phyloP scores from a whole-genome alignment of 2,888 invertebrate genomes.

The Sabatieria punctata region DNA sequence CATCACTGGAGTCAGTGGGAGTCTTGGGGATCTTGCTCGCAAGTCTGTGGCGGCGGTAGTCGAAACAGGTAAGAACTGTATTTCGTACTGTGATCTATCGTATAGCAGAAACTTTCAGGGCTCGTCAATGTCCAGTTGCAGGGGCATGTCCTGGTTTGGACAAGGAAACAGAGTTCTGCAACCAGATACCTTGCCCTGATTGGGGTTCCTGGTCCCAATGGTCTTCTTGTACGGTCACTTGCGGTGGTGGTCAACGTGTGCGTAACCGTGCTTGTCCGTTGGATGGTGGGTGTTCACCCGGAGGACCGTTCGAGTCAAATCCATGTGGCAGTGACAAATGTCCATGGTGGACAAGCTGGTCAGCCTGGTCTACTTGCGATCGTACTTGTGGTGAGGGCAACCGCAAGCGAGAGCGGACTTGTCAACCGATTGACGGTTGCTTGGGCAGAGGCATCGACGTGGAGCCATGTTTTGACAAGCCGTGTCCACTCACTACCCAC shows the following conservation, averaged over 20 bases:
- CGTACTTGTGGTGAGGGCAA: constrained; percentile 6
- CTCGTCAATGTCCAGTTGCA: not conserved
- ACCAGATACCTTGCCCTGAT: constrained; percentile 11
- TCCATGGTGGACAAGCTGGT: constrained; percentile 5
- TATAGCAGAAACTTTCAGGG: not conserved
- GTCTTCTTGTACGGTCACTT: constrained; percentile 7
- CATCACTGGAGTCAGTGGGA: constrained; percentile 8
- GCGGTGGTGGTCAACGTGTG: constrained; percentile 6
- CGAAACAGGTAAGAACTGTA: too few species aligned
- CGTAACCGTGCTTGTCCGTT: constrained; percentile 7
- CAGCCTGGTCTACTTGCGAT: constrained; percentile 4
- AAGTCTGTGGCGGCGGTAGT: constrained; percentile 6
- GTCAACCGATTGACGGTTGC: constrained; percentile 5
- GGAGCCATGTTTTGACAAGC: constrained; percentile 5
- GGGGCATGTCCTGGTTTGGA: constrained; percentile 9
- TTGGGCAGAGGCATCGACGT: constrained; percentile 8
- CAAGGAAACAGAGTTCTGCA: constrained; percentile 9
- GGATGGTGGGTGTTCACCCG: constrained; percentile 1
- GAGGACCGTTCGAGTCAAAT: constrained; percentile 1
- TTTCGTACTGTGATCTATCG: not conserved
- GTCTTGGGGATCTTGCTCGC: constrained; percentile 8
- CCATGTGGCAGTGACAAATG: constrained; percentile 2
- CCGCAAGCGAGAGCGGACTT: constrained; percentile 1
- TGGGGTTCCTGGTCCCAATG: constrained; percentile 12
- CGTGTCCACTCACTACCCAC: constrained; percentile 3